Evolutionary conservation across 2,888 invertebrate genomes (phyloP).

Genomic region (Rhagonycha fulva): DNA sequence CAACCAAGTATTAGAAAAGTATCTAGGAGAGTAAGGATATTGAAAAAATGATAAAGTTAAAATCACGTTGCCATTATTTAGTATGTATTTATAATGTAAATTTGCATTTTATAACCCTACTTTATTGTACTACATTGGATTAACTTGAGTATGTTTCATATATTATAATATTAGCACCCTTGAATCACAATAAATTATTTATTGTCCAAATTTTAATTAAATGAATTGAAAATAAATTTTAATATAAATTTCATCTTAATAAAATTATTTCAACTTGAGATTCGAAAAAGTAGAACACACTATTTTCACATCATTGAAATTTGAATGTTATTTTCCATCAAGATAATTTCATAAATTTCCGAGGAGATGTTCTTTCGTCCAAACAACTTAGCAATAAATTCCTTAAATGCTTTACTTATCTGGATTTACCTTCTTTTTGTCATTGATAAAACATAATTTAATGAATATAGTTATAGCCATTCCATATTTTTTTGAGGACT

Average conservation of each 20-base stretch:
- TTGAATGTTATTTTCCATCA: neutral
- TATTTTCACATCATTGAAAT: neutral
- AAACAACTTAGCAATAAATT: neutral
- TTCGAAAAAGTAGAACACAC: neutral
- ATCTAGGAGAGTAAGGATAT: too few relatives aligned
- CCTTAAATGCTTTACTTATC: neutral
- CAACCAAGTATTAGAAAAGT: too few relatives aligned
- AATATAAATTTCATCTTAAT: neutral
- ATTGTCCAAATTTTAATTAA: neutral
- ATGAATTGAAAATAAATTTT: neutral
- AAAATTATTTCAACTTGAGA: neutral
- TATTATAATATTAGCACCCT: too few relatives aligned
- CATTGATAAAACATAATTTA: neutral
- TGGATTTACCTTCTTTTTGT: neutral
- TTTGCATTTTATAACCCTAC: neutral
- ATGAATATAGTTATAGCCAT: neutral
- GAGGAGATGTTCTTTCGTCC: neutral
- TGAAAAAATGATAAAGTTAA: too few relatives aligned
- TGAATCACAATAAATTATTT: too few relatives aligned
- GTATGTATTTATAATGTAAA: too few relatives aligned
- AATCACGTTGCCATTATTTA: too few relatives aligned
- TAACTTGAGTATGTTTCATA: too few relatives aligned
- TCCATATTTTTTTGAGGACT: neutral
- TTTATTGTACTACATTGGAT: neutral
- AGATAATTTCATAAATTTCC: neutral